Evolutionary conservation across 2,797 vertebrate species (phyloP), one percentile per base, ranked within the genome.

Genomic region (Chaenodraco wilsoni): DNA sequence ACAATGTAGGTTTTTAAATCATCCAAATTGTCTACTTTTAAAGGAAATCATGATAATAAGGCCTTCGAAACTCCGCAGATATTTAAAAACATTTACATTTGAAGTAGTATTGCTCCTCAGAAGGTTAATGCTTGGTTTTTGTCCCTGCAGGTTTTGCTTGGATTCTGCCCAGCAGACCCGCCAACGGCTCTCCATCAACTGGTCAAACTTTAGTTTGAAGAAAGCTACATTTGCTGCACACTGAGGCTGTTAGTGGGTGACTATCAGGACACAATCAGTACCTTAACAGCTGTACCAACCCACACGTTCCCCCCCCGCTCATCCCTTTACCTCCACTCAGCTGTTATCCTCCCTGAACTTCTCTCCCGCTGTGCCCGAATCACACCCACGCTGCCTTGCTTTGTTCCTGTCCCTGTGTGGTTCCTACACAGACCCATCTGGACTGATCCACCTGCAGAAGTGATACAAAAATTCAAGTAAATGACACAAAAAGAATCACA

Each of bases 171-270:
- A 97, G 75, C 98, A 99, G 94, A 98, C 96, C 12, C 96, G 97
- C 72, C 98, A 99, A 72, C 95, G 98, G 85, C 95, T 99, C 79
- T 99, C 98, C 78, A 97, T 99, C 95, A 99, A 99, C 95, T 99
- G 98, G 98, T 97, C 98, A 89, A 99, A 99, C 92, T 99, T 99
- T 91, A 99, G 96, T 91, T 94, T 99, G 95, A 99, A 99, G 95
- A 99, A 99, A 91, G 96, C 97, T 69, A 97, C 97, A 43, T 99
- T 96, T 85, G 97, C 97, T 86, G 97, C 97, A 90, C 98, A 99
- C 90, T 99, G 95, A 98, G 83, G 67, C 74, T 82, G 57, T 79
- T 76, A 73, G 78, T 75, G 74, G 67, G 67, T 79, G 93, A 93
- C 94, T 85, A 75, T 84, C 84, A 84, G 94, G 95, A 95, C 94